These are phyloP conservation scores for Urocitellus parryii DNA, from an alignment of 2,113 vertebrate genomes.

Conservation along the genomic window DNA sequence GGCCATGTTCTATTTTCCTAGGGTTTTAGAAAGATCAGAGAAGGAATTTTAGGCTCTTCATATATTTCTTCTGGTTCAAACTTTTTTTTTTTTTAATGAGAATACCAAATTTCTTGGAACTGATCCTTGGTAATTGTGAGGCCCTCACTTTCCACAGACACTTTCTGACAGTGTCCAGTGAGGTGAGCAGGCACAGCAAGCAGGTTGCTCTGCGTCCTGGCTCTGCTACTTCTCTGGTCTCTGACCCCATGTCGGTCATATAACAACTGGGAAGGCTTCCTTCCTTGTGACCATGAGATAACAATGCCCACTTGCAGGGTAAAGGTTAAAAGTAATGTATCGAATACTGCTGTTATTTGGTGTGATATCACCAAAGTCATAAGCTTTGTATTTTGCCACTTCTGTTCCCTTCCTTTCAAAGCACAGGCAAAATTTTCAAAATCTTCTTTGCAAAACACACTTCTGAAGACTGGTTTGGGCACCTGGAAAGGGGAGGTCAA, in stretches of 20 bases:
- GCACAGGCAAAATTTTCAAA: background rate
- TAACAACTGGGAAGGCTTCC: background rate
- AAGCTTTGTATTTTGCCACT: background rate
- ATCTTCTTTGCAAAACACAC: background rate
- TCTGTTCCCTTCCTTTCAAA: background rate
- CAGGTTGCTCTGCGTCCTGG: background rate
- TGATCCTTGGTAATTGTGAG: background rate
- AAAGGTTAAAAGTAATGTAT: conserved; percentile 6
- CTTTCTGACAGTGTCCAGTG: background rate
- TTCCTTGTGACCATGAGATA: background rate
- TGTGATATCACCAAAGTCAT: background rate
- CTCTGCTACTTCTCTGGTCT: background rate
- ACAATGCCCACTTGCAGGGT: background rate
- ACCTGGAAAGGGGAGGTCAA: background rate
- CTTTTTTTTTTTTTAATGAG: background rate
- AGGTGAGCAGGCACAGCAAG: background rate
- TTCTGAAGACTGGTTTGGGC: background rate
- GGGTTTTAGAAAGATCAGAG: background rate
- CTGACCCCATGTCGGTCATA: background rate
- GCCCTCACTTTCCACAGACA: background rate
- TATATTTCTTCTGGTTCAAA: background rate
- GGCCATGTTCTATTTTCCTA: background rate
- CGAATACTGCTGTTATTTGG: background rate
- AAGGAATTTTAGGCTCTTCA: background rate
- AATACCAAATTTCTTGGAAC: background rate